Conservation (phyloP, 2,888 invertebrate genomes). For the Microctonus aethiopoides region DNA sequence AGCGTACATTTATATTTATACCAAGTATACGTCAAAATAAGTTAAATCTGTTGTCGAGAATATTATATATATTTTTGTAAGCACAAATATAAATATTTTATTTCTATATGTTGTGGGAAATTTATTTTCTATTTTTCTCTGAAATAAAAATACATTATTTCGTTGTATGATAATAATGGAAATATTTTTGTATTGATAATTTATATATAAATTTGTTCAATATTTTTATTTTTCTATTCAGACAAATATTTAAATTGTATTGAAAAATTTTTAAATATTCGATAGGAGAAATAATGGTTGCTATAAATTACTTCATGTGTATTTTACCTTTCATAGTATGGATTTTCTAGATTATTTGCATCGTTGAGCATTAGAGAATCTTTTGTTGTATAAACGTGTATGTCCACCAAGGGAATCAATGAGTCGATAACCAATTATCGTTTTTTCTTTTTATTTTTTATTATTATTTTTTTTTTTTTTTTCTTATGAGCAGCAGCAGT, state of each 20-base stretch:
- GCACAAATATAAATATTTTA: too few relatives aligned
- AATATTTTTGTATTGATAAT: not conserved
- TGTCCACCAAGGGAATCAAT: constrained; percentile 44
- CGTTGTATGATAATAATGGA: not conserved
- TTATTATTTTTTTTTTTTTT: too few relatives aligned
- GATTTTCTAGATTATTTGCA: constrained; percentile 20
- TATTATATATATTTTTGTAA: not conserved
- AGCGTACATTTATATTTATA: not conserved
- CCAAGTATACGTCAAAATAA: not conserved
- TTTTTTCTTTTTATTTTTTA: too few relatives aligned
- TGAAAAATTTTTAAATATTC: not conserved
- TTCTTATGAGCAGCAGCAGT: constrained; percentile 15
- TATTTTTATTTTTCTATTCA: not conserved
- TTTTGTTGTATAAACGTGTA: constrained; percentile 9
- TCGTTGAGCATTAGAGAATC: constrained; percentile 19
- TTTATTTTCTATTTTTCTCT: too few relatives aligned
- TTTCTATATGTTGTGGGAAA: too few relatives aligned
- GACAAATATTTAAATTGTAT: not conserved
- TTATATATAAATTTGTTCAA: not conserved
- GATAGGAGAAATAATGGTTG: not conserved
- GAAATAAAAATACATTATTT: not conserved
- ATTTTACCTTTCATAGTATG: constrained; percentile 11
- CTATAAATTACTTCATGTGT: constrained; percentile 14
- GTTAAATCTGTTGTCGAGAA: not conserved
- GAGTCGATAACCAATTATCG: constrained; percentile 62